phyloP scores from a whole-genome alignment of 2,888 invertebrate species.

The Nemotelus nigrinus region DNA sequence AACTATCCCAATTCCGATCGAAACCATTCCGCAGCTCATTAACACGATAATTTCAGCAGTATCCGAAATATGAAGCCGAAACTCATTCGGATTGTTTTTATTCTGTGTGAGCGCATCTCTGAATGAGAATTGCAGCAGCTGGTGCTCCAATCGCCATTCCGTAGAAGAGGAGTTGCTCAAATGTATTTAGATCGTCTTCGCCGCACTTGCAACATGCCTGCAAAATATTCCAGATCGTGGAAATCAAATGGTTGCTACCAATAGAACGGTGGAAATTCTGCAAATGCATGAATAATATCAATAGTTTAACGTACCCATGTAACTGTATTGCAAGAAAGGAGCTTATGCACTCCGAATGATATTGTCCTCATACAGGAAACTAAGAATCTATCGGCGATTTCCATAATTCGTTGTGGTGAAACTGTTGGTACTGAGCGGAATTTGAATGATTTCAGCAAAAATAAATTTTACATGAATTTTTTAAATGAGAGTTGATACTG shows the following conservation, averaged over 20 bases:
- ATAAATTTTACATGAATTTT: conserved; percentile 30
- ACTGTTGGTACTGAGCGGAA: not conserved
- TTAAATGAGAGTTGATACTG: not conserved
- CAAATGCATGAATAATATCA: too few relatives aligned
- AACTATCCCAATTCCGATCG: too few relatives aligned
- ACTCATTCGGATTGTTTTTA: not conserved
- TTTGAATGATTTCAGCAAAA: not conserved
- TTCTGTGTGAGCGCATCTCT: conserved; percentile 4
- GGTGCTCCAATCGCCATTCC: conserved; percentile 28
- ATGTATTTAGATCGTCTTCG: not conserved
- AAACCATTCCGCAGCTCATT: too few relatives aligned
- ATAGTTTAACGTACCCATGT: too few relatives aligned
- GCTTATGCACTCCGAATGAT: not conserved
- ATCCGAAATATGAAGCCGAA: not conserved
- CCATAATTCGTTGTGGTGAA: not conserved
- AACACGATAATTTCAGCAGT: not conserved
- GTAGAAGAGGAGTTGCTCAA: conserved; percentile 4
- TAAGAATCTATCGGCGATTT: conserved; percentile 13
- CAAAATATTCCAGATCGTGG: not conserved
- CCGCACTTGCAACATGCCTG: not conserved
- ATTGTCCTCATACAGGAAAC: conserved; percentile 16
- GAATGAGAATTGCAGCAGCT: conserved; percentile 29
- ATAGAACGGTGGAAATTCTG: too few relatives aligned
- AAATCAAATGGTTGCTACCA: too few relatives aligned
- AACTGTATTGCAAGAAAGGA: not conserved